phyloP scores from a whole-genome alignment of 1,140 invertebrate genomes.

The Philopotamus ludificatus region DNA sequence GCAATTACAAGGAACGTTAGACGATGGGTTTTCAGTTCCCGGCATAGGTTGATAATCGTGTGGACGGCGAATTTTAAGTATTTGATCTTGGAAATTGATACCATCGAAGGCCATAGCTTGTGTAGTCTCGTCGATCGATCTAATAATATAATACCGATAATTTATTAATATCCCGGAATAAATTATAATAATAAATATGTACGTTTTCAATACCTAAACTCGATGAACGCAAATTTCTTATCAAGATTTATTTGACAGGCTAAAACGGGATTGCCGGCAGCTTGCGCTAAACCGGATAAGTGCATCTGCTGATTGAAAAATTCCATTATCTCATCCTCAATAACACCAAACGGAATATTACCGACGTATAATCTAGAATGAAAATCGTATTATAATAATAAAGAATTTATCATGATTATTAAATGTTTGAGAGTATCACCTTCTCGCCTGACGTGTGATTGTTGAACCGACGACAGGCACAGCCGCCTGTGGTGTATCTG shows the following conservation, averaged over 20 bases:
- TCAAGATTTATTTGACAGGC: slow-evolving; percentile 99
- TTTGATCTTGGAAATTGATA: slow-evolving; percentile 99
- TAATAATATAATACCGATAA: slow-evolving; percentile 54
- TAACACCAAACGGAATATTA: slow-evolving; percentile 99
- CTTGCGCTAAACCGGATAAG: slow-evolving; percentile 94
- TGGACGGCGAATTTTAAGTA: slow-evolving; percentile 96
- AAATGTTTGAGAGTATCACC: slow-evolving; percentile 38
- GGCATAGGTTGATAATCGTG: slow-evolving; percentile 99
- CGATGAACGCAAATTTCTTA: slow-evolving; percentile 99
- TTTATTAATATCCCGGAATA: neutral
- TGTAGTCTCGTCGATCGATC: slow-evolving; percentile 99
- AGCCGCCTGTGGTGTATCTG: slow-evolving; percentile 86
- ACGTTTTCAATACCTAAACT: slow-evolving; percentile 75
- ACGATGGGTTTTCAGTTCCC: slow-evolving; percentile 82
- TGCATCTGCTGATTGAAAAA: slow-evolving; percentile 99
- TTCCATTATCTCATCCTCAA: slow-evolving; percentile 99
- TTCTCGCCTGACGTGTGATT: slow-evolving; percentile 92
- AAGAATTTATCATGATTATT: neutral
- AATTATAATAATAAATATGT: slow-evolving; percentile 3
- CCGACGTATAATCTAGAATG: slow-evolving; percentile 82
- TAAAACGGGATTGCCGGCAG: slow-evolving; percentile 96
- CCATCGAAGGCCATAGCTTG: slow-evolving; percentile 99
- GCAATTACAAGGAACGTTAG: slow-evolving; percentile 77
- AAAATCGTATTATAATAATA: too few species aligned
- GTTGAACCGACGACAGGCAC: slow-evolving; percentile 97